Evolutionary conservation across 2,113 vertebrate genomes (phyloP), one percentile per base, ranked within the genome.

Genomic region (Microtus montanus): DNA sequence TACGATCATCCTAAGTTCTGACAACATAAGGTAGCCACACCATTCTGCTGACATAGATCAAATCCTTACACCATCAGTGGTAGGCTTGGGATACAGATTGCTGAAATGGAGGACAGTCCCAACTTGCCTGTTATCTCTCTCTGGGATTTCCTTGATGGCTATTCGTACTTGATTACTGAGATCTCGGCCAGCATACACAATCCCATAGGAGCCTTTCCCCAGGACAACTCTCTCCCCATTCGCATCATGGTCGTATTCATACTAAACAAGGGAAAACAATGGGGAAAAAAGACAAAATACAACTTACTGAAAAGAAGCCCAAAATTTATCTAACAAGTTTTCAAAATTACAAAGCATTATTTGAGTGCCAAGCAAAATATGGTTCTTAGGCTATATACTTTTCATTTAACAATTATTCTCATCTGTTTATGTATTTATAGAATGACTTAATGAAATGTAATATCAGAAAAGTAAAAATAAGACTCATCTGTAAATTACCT

Each of bases 111-210:
- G 94, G 82, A 47, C 71, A 0, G 0, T 28, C 14, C 61, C 9
- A 7, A 97, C 98, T 98, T 96, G 98, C 99, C 98, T 98, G 97
- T 97, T 98, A 66, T 99, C 98, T 97, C 52, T 98, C 91, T 99
- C 99, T 0, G 98, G 98, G 93, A 99, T 98, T 97, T 99, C 99
- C 97, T 99, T 99, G 98, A 99, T 99, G 91, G 99, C 99, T 97
- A 99, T 99, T 97, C 97, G 98, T 89, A 99, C 98, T 93, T 98
- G 98, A 97, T 98, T 99, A 97, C 98, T 99, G 82, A 99, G 98
- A 95, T 99, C 98, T 96, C 98, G 98, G 94, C 98, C 98, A 41
- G 99, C 98, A 93, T 99, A 99, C 88, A 99, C 99, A 89, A 98
- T 92, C 90, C 99, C 99, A 0, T 98, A 98, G 0, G 98, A 98